Percentiles rank a stretch among this genome's conserved stretches.
Conservation (phyloP, 1,140 invertebrate species). For the Cryptotermes secundus region DNA sequence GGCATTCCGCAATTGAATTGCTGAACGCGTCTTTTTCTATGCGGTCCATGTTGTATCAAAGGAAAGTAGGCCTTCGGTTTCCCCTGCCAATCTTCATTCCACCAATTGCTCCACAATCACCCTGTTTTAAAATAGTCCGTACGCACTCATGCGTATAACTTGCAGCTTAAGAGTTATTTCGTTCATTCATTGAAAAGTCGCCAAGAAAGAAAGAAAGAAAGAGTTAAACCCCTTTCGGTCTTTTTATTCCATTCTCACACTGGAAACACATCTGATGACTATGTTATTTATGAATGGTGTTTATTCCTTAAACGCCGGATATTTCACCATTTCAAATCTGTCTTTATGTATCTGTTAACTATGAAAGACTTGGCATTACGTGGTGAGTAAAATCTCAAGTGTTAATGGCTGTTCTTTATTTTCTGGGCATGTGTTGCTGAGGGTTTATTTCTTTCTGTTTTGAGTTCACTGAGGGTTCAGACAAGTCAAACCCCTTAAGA, state of each 20-base stretch:
- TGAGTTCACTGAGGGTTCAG: not conserved
- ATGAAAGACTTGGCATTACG: not conserved
- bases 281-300: not conserved
- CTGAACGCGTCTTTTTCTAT: no score
- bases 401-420: not conserved
- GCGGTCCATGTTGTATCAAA: no score
- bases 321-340: constrained; percentile 2
- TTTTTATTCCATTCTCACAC: not conserved
- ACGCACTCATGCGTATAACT: not conserved
- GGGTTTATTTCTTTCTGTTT: constrained; percentile 21
- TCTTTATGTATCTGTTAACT: not conserved
- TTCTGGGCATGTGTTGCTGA: not conserved
- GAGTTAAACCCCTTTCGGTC: not conserved
- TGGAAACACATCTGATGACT: no score
- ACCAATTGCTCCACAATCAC: no score
- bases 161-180: not conserved
- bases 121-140: constrained; percentile 17
- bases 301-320: not conserved
- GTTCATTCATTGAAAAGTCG: not conserved
- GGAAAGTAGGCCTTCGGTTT: no score
- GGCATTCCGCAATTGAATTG: no score
- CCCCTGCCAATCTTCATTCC: no score
- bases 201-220: not conserved
- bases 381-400: no score
- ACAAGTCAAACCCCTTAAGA: constrained; percentile 12